phyloP scores from a whole-genome alignment of 2,113 vertebrate genomes.

The Megalops atlanticus region DNA sequence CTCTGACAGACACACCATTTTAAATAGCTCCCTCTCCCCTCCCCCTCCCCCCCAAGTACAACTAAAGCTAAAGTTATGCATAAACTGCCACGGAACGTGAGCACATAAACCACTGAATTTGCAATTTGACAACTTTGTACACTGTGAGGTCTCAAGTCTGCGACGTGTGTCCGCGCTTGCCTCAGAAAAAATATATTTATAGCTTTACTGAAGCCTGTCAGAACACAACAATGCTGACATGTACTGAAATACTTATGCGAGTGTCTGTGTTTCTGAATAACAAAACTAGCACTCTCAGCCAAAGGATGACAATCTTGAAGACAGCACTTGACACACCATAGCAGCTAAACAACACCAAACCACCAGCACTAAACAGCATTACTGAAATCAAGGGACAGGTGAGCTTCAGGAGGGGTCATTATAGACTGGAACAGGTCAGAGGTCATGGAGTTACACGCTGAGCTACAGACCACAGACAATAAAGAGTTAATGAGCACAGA shows the following conservation, averaged over 20 bases:
- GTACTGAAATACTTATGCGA: constrained; percentile 20
- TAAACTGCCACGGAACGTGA: constrained; percentile 11
- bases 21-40: too few relatives aligned
- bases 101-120: not conserved
- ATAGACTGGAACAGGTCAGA: constrained; percentile 29
- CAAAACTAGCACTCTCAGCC: constrained; percentile 32
- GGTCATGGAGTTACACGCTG: constrained; percentile 19
- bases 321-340: constrained; percentile 57
- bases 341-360: constrained; percentile 59
- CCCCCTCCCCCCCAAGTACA: not conserved
- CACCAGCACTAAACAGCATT: constrained; percentile 66
- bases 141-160: not conserved
- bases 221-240: constrained; percentile 34
- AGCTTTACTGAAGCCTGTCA: constrained; percentile 10
- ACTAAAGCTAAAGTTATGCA: not conserved
- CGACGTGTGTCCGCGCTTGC: not conserved
- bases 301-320: constrained; percentile 33
- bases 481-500: not conserved
- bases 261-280: constrained; percentile 22
- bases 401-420: constrained; percentile 30
- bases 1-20: not conserved
- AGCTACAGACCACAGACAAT: not conserved
- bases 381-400: constrained; percentile 44
- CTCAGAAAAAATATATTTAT: not conserved
- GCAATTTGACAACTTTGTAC: not conserved